phyloP scores from a whole-genome alignment of 2,888 invertebrate species.

The Tenthredo distinguenda region DNA sequence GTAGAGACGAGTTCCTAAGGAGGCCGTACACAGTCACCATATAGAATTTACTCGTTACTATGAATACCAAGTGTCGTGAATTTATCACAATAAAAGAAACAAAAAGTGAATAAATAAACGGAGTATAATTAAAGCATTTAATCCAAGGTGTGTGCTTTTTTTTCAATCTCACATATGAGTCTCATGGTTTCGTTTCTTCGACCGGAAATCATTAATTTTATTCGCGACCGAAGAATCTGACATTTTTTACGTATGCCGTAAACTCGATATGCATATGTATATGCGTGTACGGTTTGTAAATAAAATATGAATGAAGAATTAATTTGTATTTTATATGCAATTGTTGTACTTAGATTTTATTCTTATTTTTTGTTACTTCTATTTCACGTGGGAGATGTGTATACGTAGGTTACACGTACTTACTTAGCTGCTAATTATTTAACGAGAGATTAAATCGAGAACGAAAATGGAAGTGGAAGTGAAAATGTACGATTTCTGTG shows the following conservation, averaged over 20 bases:
- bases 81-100: neutral
- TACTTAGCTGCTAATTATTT: neutral
- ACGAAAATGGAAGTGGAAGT: slow-evolving; percentile 42
- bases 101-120: neutral
- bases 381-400: neutral
- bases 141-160: neutral
- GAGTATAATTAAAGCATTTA: neutral
- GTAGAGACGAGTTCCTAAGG: neutral
- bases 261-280: neutral
- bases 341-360: neutral
- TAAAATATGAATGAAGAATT: neutral
- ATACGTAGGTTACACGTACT: neutral
- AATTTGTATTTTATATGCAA: neutral
- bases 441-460: slow-evolving; percentile 19
- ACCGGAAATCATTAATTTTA: slow-evolving; percentile 24
- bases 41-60: neutral
- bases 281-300: neutral
- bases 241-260: neutral
- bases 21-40: neutral
- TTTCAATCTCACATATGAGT: neutral
- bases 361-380: neutral
- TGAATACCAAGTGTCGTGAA: neutral
- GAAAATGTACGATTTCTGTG: slow-evolving; percentile 10
- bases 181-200: neutral
- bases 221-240: neutral